These are phyloP conservation scores for Leptobrachium ailaonicum DNA, from an alignment of 2,113 vertebrate species.

Conservation along the genomic window DNA sequence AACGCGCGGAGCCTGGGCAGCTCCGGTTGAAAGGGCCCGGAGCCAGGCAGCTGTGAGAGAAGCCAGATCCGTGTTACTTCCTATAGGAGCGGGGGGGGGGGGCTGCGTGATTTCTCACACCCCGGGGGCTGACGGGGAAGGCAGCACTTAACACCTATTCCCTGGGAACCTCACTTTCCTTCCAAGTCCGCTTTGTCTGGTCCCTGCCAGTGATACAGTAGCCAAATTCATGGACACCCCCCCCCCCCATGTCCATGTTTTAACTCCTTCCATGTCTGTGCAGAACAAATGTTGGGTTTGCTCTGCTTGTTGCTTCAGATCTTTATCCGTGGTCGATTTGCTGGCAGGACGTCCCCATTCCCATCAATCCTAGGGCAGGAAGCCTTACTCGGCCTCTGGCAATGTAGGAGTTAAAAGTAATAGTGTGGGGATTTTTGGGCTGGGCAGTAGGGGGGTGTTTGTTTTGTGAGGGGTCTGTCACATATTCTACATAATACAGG, in stretches of 20 bases:
- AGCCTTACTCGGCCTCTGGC: too few relatives aligned
- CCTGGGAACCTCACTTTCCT: slow-evolving; percentile 32
- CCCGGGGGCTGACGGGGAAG: not conserved
- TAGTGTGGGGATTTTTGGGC: too few relatives aligned
- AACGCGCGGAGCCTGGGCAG: too few relatives aligned
- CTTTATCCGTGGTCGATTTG: too few relatives aligned
- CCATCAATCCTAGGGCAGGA: too few relatives aligned
- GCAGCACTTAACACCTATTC: slow-evolving; percentile 36
- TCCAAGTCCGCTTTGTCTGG: slow-evolving; percentile 32
- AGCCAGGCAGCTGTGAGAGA: slow-evolving; percentile 5
- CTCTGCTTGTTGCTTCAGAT: too few relatives aligned
- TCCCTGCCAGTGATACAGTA: slow-evolving; percentile 28
- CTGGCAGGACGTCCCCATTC: too few relatives aligned
- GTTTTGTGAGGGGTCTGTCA: too few relatives aligned
- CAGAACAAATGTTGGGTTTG: too few relatives aligned
- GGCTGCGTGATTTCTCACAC: slow-evolving; percentile 29
- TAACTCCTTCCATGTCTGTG: slow-evolving; percentile 2
- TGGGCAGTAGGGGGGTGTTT: too few relatives aligned
- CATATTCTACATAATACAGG: too few relatives aligned
- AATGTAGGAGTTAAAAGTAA: too few relatives aligned
- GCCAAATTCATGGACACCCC: slow-evolving; percentile 14
- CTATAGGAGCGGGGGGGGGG: slow-evolving; percentile 29
- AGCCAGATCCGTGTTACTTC: slow-evolving; percentile 17
- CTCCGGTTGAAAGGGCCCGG: not conserved
- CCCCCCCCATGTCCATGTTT: not conserved